These are phyloP conservation scores for Catocala sponsa DNA, from an alignment of 2,888 invertebrate species.

Conservation along the genomic window DNA sequence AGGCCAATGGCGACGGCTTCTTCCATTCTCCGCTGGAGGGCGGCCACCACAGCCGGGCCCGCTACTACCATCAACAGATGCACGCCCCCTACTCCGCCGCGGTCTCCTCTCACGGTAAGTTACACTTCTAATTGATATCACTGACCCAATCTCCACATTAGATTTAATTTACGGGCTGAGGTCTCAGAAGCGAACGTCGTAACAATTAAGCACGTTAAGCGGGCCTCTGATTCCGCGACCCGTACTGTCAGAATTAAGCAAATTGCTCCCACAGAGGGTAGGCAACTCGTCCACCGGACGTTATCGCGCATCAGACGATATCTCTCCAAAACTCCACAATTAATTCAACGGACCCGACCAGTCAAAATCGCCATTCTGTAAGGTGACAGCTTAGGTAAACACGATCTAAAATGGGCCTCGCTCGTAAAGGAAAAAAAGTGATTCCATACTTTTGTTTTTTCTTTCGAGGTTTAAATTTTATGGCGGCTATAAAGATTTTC, in stretches of 20 bases:
- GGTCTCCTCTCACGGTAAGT: constrained; percentile 86
- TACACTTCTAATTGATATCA: constrained; percentile 19
- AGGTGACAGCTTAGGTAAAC: constrained; percentile 88
- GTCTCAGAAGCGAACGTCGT: constrained; percentile 60
- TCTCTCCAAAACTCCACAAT: constrained; percentile 82
- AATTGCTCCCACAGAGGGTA: constrained; percentile 74
- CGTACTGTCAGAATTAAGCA: constrained; percentile 76
- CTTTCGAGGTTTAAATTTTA: constrained; percentile 87
- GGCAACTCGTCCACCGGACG: constrained; percentile 66
- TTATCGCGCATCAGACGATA: constrained; percentile 83
- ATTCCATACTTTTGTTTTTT: constrained; percentile 81
- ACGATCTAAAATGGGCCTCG: constrained; percentile 83
- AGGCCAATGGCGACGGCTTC: constrained; percentile 86
- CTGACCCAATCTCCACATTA: constrained; percentile 32
- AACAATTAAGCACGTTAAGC: constrained; percentile 70
- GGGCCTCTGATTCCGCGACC: constrained; percentile 62
- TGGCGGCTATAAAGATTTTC: constrained; percentile 86
- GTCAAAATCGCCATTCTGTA: constrained; percentile 87
- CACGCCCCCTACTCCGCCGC: constrained; percentile 87
- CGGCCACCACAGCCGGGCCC: constrained; percentile 86
- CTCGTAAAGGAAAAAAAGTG: constrained; percentile 79
- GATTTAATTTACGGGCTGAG: constrained; percentile 53
- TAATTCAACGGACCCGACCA: constrained; percentile 81
- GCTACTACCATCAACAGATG: constrained; percentile 88
- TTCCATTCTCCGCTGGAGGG: constrained; percentile 87